phyloP scores from a whole-genome alignment of 2,797 vertebrate genomes.

The Etheostoma nigrum region DNA sequence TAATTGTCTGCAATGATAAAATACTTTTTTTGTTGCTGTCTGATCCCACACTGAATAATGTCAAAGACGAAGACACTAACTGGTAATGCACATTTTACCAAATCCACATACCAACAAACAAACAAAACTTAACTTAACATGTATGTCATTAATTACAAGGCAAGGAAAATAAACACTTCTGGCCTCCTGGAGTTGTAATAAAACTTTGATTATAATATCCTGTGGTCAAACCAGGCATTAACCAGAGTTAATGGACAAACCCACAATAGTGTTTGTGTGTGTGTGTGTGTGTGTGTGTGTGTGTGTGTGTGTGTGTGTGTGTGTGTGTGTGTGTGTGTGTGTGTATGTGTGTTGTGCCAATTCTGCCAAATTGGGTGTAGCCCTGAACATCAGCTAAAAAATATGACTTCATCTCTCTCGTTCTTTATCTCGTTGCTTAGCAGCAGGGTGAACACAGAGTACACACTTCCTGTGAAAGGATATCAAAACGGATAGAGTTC shows the following conservation, averaged over 20 bases:
- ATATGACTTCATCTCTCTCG: constrained; percentile 52
- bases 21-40: background rate
- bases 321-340: constrained; percentile 18
- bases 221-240: constrained; percentile 13
- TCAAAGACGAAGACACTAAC: background rate
- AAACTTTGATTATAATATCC: constrained; percentile 42
- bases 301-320: constrained; percentile 22
- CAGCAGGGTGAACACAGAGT: constrained; percentile 47
- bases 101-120: background rate
- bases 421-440: constrained; percentile 51
- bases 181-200: background rate
- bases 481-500: constrained; percentile 13
- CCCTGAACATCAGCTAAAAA: constrained; percentile 22
- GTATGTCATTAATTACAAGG: background rate
- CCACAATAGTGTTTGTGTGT: background rate
- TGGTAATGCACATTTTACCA: background rate
- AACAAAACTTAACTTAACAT: background rate
- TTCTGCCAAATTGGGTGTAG: constrained; percentile 27
- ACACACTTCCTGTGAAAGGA: constrained; percentile 20
- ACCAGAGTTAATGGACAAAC: constrained; percentile 39
- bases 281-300: constrained; percentile 16
- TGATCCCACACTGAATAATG: constrained; percentile 1
- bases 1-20: background rate
- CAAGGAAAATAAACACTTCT: constrained; percentile 4
- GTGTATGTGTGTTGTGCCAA: constrained; percentile 7